Evolutionary conservation across 2,113 vertebrate species (phyloP), one percentile per base, ranked within the genome.

Genomic region (Carollia perspicillata): DNA sequence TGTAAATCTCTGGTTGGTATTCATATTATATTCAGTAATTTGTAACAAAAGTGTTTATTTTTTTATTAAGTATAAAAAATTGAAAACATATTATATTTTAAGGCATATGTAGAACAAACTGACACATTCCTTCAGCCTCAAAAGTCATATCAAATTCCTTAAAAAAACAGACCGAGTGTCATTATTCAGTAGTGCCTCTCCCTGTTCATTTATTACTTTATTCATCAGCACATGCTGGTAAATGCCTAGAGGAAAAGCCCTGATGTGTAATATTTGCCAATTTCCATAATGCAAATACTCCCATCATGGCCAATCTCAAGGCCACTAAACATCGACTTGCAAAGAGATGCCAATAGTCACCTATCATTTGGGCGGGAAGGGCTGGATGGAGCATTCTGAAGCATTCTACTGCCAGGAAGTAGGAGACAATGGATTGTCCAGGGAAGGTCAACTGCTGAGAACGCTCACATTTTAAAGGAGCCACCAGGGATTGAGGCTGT

Each of bases 31-130:
- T 58, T 66, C 35, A 60, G 6, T 78, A 58, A 89, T 94, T 69
- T 85, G 4, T 80, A 55, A 81, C 81, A 20, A 49, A 93, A 44
- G 22, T 66, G 11, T 68, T 89, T 80, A 58, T 58, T 81, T 96
- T 94, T 84, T 86, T 81, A 75, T 74, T 47, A 89, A 72, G 30
- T 90, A 26, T 58, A 85, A 85, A 30, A 28, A 42, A 81, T 92
- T 94, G n/a, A 65, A 80, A 92, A 63, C 84, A 58, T 47, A 28
- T 53, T 93, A 63, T 69, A 78, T 94, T 93, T 89, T 86, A 72
- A 83, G 47, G 37, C 60, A n/a, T 60, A 55, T 51, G 8, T 77
- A 58, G 47, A 78, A 7, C 14, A 86, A 95, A 78, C 30, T 18
- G 49, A 84, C 44, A 55, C 26, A 49, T 55, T 89, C 35, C 69